Evolutionary conservation across 2,797 vertebrate species (phyloP).

Genomic region (Botia kubotai): DNA sequence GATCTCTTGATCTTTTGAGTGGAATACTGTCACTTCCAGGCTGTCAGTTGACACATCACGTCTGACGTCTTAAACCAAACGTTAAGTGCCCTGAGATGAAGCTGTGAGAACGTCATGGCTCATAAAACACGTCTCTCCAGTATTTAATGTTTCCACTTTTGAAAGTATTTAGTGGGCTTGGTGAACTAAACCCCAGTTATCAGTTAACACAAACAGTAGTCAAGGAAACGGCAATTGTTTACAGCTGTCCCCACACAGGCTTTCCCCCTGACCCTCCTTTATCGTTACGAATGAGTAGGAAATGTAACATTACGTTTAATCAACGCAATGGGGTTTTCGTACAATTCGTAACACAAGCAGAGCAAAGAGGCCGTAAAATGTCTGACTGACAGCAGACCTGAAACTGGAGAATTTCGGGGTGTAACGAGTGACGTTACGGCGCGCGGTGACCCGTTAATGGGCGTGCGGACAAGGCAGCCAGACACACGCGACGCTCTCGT

Average conservation of each 20-base stretch:
- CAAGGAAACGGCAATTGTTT: conserved; percentile 45
- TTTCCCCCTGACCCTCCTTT: conserved; percentile 11
- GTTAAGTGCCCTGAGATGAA: conserved; percentile 26
- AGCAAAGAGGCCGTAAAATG: conserved; percentile 7
- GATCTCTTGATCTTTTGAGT: too few species aligned
- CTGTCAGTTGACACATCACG: too few species aligned
- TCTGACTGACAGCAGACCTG: conserved; percentile 25
- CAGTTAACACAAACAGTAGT: conserved; percentile 58
- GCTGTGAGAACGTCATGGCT: conserved; percentile 20
- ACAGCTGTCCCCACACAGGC: conserved; percentile 49
- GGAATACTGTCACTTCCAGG: too few species aligned
- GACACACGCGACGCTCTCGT: conserved; percentile 32
- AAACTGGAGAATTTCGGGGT: neutral
- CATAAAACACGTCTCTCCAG: conserved; percentile 44
- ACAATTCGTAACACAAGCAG: conserved; percentile 14
- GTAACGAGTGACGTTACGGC: conserved; percentile 44
- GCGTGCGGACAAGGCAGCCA: conserved; percentile 38
- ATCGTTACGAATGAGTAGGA: conserved; percentile 28
- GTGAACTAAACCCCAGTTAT: conserved; percentile 58
- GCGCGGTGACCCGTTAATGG: conserved; percentile 33
- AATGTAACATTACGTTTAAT: conserved; percentile 57
- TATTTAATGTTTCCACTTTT: conserved; percentile 47
- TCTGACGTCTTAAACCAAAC: neutral
- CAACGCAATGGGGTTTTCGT: conserved; percentile 40
- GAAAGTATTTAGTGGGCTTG: conserved; percentile 9